A percentile compares a stretch with the other conserved stretches of the same genome.
Evolutionary conservation across 2,797 vertebrate species (phyloP).

Genomic region (Odontamblyopus rebecca): DNA sequence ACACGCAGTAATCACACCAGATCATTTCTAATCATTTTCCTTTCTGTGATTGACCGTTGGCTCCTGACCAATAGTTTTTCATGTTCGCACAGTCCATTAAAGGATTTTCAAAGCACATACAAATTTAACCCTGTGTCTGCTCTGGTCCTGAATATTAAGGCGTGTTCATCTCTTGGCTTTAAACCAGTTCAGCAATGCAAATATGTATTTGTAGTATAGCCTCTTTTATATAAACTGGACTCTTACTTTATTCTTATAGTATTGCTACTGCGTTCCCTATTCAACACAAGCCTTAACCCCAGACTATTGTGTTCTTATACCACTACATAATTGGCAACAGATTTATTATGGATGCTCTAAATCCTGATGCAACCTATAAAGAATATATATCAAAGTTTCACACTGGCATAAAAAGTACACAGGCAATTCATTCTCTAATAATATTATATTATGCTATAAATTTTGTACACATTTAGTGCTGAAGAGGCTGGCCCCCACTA

Average conservation of each 20-base stretch:
- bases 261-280: too few species aligned
- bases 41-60: background rate
- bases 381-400: background rate
- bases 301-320: background rate
- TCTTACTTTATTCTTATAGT: background rate
- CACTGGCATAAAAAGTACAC: background rate
- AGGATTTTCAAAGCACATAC: background rate
- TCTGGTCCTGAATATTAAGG: background rate
- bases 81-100: background rate
- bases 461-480: background rate
- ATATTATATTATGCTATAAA: too few species aligned
- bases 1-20: background rate
- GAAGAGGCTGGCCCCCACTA: background rate
- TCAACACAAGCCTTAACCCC: background rate
- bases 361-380: background rate
- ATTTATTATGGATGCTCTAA: background rate
- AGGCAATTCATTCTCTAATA: background rate
- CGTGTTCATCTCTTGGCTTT: background rate
- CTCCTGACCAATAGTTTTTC: conserved; percentile 2
- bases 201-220: background rate
- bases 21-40: background rate
- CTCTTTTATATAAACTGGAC: background rate
- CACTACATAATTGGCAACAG: background rate
- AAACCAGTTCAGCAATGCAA: background rate
- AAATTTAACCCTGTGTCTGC: conserved; percentile 7